Conservation (phyloP, 2,888 invertebrate species). For the Melanostoma scalare region DNA sequence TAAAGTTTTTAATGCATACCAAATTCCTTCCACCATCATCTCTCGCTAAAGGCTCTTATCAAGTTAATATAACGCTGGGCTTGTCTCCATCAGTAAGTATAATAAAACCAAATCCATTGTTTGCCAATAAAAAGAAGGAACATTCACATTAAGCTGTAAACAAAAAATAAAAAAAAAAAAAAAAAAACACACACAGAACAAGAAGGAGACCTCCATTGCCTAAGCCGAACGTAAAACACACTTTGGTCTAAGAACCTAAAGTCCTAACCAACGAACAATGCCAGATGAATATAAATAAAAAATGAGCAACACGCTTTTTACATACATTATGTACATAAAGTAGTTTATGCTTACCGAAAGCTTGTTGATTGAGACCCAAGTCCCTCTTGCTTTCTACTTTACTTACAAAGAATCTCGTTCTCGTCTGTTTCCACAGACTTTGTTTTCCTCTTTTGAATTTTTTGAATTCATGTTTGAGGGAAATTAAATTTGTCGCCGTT, state of each 20-base stretch:
- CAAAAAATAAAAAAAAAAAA: conserved; percentile 9
- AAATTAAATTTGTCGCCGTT: too few species aligned
- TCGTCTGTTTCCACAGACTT: not conserved
- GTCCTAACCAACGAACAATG: conserved; percentile 44
- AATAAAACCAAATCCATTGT: conserved; percentile 60
- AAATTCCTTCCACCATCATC: not conserved
- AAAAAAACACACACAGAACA: conserved; percentile 12
- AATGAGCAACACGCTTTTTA: conserved; percentile 41
- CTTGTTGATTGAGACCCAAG: conserved; percentile 43
- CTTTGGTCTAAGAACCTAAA: conserved; percentile 13
- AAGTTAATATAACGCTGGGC: conserved; percentile 33
- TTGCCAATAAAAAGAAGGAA: conserved; percentile 39
- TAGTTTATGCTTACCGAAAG: conserved; percentile 43
- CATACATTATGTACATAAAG: conserved; percentile 32
- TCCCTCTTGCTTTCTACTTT: not conserved
- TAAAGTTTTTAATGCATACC: too few species aligned
- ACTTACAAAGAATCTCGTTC: not conserved
- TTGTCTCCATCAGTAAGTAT: conserved; percentile 31
- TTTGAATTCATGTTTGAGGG: not conserved
- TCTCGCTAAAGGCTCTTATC: conserved; percentile 10
- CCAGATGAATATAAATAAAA: conserved; percentile 45
- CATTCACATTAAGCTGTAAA: conserved; percentile 31
- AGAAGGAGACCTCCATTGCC: not conserved
- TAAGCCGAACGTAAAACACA: conserved; percentile 37
- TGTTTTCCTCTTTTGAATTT: not conserved